These are phyloP conservation scores for Coelopa pilipes DNA, from an alignment of 2,888 invertebrate species.

Conservation along the genomic window DNA sequence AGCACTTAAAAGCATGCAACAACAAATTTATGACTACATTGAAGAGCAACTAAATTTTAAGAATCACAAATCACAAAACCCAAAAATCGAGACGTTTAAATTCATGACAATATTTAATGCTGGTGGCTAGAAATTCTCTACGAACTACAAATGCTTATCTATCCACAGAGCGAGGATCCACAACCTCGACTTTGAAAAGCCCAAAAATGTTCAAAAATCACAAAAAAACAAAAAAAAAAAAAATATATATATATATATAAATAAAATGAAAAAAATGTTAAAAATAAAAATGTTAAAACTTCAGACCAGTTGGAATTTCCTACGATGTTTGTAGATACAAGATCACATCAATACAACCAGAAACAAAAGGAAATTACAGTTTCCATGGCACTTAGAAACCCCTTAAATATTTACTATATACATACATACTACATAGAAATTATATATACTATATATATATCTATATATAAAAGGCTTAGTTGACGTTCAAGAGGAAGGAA, in stretches of 20 bases:
- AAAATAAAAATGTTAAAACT: slow-evolving; percentile 18
- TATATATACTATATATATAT: not conserved
- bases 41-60: slow-evolving; percentile 33
- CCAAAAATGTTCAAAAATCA: slow-evolving; percentile 29
- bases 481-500: slow-evolving; percentile 27
- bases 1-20: slow-evolving; percentile 42
- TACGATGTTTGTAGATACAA: slow-evolving; percentile 35
- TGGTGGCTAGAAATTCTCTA: slow-evolving; percentile 26
- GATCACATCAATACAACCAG: not conserved
- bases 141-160: slow-evolving; percentile 26
- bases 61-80: not conserved
- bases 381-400: slow-evolving; percentile 36
- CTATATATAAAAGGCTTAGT: slow-evolving; percentile 25
- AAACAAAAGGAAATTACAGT: slow-evolving; percentile 19
- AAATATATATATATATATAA: slow-evolving; percentile 32
- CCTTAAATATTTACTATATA: slow-evolving; percentile 22
- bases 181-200: slow-evolving; percentile 7
- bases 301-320: slow-evolving; percentile 38
- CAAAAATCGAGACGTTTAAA: slow-evolving; percentile 25
- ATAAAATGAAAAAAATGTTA: slow-evolving; percentile 3
- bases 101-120: slow-evolving; percentile 36
- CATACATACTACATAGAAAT: slow-evolving; percentile 16
- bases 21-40: slow-evolving; percentile 5
- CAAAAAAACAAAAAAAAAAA: slow-evolving; percentile 27
- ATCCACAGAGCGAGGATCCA: slow-evolving; percentile 25